phyloP scores from a whole-genome alignment of 2,888 invertebrate genomes.

The Dolomedes plantarius region DNA sequence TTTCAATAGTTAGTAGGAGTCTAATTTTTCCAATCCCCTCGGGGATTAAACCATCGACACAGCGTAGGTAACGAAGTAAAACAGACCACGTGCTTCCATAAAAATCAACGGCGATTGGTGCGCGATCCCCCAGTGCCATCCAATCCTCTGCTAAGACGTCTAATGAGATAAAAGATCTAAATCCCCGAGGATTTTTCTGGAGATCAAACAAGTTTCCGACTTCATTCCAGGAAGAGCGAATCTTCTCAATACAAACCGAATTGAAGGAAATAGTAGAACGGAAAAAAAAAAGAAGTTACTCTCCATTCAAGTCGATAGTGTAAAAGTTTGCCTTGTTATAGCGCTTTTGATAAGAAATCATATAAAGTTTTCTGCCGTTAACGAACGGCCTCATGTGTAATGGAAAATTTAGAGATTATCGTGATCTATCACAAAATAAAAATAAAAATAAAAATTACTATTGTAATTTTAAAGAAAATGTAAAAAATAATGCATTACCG shows the following conservation, averaged over 20 bases:
- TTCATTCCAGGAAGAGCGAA: background rate
- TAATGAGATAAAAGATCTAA: conserved; percentile 59
- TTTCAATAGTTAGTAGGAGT: background rate
- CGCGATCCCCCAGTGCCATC: conserved; percentile 10
- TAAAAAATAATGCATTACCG: no score
- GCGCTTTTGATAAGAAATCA: no score
- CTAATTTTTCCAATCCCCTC: background rate
- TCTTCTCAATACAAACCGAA: conserved; percentile 6
- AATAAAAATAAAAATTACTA: no score
- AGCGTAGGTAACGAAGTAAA: background rate
- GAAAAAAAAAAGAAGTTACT: background rate
- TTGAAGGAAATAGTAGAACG: background rate
- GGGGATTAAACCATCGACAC: background rate
- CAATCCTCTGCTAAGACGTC: conserved; percentile 16
- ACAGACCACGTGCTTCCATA: conserved; percentile 1
- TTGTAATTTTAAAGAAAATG: no score
- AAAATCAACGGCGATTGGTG: conserved; percentile 17
- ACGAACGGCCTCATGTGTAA: no score
- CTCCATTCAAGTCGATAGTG: background rate
- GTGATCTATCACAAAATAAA: no score
- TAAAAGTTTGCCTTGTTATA: no score
- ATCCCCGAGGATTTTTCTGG: conserved; percentile 25
- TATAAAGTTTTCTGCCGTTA: no score
- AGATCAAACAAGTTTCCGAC: conserved; percentile 22
- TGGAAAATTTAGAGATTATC: no score